Evolutionary conservation across 2,113 vertebrate genomes (phyloP).

Genomic region (Suncus etruscus): DNA sequence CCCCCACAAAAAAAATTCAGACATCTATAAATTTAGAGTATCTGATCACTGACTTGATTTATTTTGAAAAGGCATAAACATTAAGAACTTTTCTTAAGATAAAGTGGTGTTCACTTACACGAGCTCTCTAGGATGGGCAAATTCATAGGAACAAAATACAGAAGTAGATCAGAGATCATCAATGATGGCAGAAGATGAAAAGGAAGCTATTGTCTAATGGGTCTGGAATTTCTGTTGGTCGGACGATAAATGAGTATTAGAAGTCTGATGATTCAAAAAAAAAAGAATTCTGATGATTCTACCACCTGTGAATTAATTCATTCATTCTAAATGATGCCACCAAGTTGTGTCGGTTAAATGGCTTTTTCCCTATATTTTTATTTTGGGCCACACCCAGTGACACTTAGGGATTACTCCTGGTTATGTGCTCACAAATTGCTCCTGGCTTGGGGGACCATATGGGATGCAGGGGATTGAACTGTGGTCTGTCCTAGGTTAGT

Average conservation of each 20-base stretch:
- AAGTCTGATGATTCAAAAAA: neutral
- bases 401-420: too few relatives aligned
- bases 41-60: conserved; percentile 39
- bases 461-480: too few relatives aligned
- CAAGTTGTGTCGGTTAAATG: neutral
- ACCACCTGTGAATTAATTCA: neutral
- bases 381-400: too few relatives aligned
- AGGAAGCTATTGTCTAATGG: neutral
- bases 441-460: too few relatives aligned
- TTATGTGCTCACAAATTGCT: too few relatives aligned
- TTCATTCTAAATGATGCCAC: neutral
- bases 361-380: neutral
- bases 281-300: neutral
- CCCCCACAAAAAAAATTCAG: neutral
- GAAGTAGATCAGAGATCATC: neutral
- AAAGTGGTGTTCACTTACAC: neutral
- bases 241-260: conserved; percentile 22
- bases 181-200: neutral
- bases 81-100: neutral
- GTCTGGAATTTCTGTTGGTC: neutral
- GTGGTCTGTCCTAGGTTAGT: too few relatives aligned
- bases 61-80: conserved; percentile 36
- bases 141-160: neutral
- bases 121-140: neutral
- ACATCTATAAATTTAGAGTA: conserved; percentile 2